Evolutionary conservation across 2,888 invertebrate genomes (phyloP).

Genomic region (Salpingus planirostris): DNA sequence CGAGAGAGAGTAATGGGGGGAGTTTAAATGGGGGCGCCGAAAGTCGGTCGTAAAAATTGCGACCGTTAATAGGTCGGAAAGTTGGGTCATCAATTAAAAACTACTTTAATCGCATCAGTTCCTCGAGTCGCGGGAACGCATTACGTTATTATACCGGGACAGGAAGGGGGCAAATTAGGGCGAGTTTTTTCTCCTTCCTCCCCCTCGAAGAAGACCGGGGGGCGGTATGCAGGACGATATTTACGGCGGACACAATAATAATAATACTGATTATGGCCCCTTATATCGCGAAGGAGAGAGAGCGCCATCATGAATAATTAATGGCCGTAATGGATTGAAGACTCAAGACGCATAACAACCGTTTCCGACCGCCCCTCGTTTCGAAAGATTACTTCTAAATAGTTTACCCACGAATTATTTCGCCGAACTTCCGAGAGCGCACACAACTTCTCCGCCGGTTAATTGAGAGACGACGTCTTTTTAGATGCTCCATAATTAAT

Average conservation of each 20-base stretch:
- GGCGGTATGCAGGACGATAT: no score
- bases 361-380: slow-evolving; percentile 10
- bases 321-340: slow-evolving; percentile 35
- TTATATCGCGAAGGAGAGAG: slow-evolving; percentile 8
- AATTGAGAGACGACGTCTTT: no score
- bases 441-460: no score
- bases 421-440: no score
- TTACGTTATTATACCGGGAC: no score
- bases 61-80: slow-evolving; percentile 10
- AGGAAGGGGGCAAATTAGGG: slow-evolving; percentile 11
- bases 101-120: slow-evolving; percentile 10
- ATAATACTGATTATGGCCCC: slow-evolving; percentile 8
- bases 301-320: slow-evolving; percentile 31
- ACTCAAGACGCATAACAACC: slow-evolving; percentile 30
- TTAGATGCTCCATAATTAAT: no score
- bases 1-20: no score
- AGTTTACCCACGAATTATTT: slow-evolving; percentile 21
- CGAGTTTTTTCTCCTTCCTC: slow-evolving; percentile 6
- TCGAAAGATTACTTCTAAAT: slow-evolving; percentile 19
- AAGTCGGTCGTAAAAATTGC: slow-evolving; percentile 6
- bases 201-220: no score
- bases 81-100: slow-evolving; percentile 12
- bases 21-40: background rate
- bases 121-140: slow-evolving; percentile 10
- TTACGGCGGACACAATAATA: slow-evolving; percentile 11